Conservation (phyloP, 2,797 vertebrate genomes). For the Sebastes cheni region DNA sequence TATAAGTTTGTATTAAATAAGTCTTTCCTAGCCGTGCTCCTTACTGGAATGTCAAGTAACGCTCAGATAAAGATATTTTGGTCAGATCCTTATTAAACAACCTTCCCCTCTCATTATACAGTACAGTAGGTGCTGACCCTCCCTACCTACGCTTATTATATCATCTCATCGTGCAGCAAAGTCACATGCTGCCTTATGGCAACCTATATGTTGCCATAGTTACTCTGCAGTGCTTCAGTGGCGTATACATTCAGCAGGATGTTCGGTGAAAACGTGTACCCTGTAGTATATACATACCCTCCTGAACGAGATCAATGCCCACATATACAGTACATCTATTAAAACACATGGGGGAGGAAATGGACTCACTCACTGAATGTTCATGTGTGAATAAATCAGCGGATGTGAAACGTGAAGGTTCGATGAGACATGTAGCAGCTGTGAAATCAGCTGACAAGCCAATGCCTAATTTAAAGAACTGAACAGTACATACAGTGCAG, state of each 20-base stretch:
- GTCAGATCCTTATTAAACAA: constrained; percentile 19
- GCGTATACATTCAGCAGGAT: constrained; percentile 38
- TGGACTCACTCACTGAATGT: neutral
- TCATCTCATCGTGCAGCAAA: constrained; percentile 49
- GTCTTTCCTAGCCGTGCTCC: neutral
- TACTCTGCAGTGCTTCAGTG: constrained; percentile 45
- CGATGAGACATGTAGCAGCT: neutral
- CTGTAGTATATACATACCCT: neutral
- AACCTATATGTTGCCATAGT: constrained; percentile 71
- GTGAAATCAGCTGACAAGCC: neutral
- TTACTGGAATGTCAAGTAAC: constrained; percentile 35
- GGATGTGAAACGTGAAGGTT: neutral
- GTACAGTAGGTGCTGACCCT: constrained; percentile 38
- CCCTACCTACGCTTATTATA: constrained; percentile 57
- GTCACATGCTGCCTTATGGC: constrained; percentile 38
- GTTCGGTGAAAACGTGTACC: constrained; percentile 1
- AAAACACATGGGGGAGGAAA: neutral
- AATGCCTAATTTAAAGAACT: neutral
- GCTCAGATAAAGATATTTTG: constrained; percentile 25
- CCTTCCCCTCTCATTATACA: neutral
- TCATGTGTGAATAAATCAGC: neutral
- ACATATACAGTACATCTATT: neutral
- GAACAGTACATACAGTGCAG: neutral
- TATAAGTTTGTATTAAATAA: neutral
- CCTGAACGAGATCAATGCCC: neutral